Evolutionary conservation across 1,140 invertebrate species (phyloP).

Genomic region (Anadara kagoshimensis): DNA sequence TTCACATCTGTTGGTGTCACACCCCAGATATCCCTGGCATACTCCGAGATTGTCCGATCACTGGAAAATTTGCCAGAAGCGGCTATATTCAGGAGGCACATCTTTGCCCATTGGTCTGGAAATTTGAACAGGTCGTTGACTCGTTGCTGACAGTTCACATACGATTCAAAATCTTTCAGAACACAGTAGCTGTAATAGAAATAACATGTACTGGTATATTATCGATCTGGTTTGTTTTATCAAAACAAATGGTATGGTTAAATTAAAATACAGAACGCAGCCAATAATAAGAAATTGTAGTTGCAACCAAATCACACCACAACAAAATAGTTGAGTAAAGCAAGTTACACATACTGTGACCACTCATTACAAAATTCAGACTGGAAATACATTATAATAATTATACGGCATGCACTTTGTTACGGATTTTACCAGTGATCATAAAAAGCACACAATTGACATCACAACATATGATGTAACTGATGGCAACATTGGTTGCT

Average conservation of each 20-base stretch:
- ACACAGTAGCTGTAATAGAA: slow-evolving; percentile 82
- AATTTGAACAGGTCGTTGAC: slow-evolving; percentile 89
- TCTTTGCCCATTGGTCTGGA: slow-evolving; percentile 92
- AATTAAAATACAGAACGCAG: not conserved
- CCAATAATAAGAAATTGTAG: not conserved
- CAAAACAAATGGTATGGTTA: not conserved
- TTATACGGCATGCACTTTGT: too few species aligned
- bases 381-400: too few species aligned
- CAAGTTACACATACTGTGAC: too few species aligned
- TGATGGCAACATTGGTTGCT: too few species aligned
- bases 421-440: too few species aligned
- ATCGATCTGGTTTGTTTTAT: not conserved
- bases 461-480: too few species aligned
- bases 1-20: slow-evolving; percentile 92
- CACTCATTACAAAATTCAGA: too few species aligned
- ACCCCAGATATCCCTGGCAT: slow-evolving; percentile 96
- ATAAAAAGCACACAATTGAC: too few species aligned
- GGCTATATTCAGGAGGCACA: slow-evolving; percentile 96
- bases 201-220: not conserved
- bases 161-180: slow-evolving; percentile 95
- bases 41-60: slow-evolving; percentile 97
- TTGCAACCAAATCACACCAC: not conserved
- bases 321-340: too few species aligned
- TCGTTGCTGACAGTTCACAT: slow-evolving; percentile 92
- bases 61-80: slow-evolving; percentile 96